Evolutionary conservation across 2,888 invertebrate species (phyloP).

Genomic region (Napeogenes inachia): DNA sequence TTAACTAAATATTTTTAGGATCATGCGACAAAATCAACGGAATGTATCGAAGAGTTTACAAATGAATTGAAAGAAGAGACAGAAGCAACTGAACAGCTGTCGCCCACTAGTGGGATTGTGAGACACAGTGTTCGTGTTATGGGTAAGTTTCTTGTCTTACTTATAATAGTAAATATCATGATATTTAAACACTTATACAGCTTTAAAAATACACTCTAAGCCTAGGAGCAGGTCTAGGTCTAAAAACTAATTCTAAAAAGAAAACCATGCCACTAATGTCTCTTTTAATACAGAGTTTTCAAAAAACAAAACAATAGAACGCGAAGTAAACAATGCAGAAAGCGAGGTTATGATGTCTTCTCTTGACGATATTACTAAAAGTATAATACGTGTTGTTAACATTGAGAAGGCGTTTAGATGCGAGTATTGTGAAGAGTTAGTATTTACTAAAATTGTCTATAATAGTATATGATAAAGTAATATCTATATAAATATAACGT

Average conservation of each 20-base stretch:
- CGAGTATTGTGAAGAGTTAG: slow-evolving; percentile 75
- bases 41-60: slow-evolving; percentile 54
- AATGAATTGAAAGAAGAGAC: slow-evolving; percentile 52
- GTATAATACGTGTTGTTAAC: slow-evolving; percentile 57
- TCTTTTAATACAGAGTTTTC: slow-evolving; percentile 41
- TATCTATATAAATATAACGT: neutral
- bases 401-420: slow-evolving; percentile 73
- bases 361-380: slow-evolving; percentile 46
- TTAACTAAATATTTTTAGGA: slow-evolving; percentile 41
- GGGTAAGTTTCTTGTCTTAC: slow-evolving; percentile 32
- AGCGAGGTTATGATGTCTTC: slow-evolving; percentile 42
- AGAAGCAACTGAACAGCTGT: slow-evolving; percentile 50
- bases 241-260: no score
- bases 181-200: no score
- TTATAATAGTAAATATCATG: neutral
- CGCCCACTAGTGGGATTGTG: slow-evolving; percentile 65
- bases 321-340: slow-evolving; percentile 41
- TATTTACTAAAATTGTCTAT: slow-evolving; percentile 16
- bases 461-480: neutral
- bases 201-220: no score
- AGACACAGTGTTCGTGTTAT: slow-evolving; percentile 42
- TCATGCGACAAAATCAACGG: slow-evolving; percentile 52
- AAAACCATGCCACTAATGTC: no score
- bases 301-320: slow-evolving; percentile 40
- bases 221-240: no score